phyloP scores from a whole-genome alignment of 2,113 vertebrate species.

The Pimephales promelas region DNA sequence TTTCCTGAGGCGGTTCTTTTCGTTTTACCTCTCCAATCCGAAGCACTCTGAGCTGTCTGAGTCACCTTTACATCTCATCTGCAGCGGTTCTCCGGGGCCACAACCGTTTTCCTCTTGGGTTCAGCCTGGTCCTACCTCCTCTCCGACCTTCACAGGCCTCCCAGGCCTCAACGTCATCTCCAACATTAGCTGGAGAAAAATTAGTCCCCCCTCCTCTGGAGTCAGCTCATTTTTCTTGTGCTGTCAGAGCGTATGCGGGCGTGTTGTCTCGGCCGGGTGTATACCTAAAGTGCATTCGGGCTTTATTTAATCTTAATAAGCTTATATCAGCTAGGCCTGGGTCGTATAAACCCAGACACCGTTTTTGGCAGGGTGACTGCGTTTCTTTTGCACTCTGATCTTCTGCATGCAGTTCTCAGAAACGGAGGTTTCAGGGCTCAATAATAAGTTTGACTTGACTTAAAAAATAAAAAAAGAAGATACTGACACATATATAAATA shows the following conservation, averaged over 20 bases:
- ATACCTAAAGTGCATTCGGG: constrained; percentile 7
- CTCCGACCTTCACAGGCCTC: constrained; percentile 38
- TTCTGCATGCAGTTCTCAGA: background rate
- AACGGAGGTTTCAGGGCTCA: background rate
- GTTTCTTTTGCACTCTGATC: background rate
- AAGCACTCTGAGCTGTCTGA: background rate
- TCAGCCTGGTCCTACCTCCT: constrained; percentile 29
- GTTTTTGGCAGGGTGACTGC: constrained; percentile 26
- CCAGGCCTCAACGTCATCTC: constrained; percentile 21
- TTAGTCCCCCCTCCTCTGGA: constrained; percentile 28
- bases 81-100: constrained; percentile 6
- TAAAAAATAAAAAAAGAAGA: background rate
- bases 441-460: background rate
- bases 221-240: constrained; percentile 49
- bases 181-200: constrained; percentile 49
- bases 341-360: constrained; percentile 21
- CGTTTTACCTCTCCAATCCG: background rate
- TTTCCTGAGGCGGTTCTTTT: background rate
- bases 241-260: constrained; percentile 35
- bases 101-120: constrained; percentile 22
- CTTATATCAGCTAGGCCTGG: constrained; percentile 26
- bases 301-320: constrained; percentile 45
- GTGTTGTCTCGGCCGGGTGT: background rate
- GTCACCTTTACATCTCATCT: constrained; percentile 41
- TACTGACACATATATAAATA: background rate